phyloP scores from a whole-genome alignment of 64 coral and sea anemone genomes.

The Anthopleura sola region DNA sequence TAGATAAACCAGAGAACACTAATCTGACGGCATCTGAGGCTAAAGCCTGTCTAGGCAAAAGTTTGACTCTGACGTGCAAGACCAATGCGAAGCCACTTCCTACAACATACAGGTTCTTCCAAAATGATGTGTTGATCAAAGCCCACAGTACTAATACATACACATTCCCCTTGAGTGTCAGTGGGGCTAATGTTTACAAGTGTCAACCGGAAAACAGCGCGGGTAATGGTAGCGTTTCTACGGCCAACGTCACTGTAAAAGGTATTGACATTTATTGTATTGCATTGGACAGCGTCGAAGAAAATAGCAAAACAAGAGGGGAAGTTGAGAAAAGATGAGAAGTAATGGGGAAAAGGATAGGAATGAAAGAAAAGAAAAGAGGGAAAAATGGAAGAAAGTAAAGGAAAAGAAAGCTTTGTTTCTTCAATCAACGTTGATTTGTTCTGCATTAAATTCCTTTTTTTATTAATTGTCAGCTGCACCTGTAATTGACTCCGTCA shows the following conservation, averaged over 20 bases:
- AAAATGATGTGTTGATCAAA: background rate
- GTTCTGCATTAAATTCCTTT: background rate
- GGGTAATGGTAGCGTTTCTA: background rate
- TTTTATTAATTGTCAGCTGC: background rate
- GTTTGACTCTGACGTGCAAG: background rate
- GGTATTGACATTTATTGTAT: too few relatives aligned
- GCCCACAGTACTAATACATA: background rate
- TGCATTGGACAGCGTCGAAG: too few relatives aligned
- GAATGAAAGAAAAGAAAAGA: too few relatives aligned
- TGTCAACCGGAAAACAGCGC: background rate
- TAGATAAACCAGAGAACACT: conserved; percentile 14
- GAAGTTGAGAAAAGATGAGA: too few relatives aligned
- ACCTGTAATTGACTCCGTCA: background rate
- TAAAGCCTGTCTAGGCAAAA: background rate
- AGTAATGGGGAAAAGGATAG: too few relatives aligned
- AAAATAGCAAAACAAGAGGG: too few relatives aligned
- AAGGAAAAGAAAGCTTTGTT: too few relatives aligned
- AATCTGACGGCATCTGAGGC: background rate
- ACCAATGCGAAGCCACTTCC: background rate
- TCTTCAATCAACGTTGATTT: too few relatives aligned
- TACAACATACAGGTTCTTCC: background rate
- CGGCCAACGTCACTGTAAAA: too few relatives aligned
- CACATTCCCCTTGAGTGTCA: background rate
- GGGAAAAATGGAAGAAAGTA: too few relatives aligned
- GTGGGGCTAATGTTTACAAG: background rate